Evolutionary conservation across 2,888 invertebrate genomes (phyloP).

Genomic region (Drosophila phalerata): DNA sequence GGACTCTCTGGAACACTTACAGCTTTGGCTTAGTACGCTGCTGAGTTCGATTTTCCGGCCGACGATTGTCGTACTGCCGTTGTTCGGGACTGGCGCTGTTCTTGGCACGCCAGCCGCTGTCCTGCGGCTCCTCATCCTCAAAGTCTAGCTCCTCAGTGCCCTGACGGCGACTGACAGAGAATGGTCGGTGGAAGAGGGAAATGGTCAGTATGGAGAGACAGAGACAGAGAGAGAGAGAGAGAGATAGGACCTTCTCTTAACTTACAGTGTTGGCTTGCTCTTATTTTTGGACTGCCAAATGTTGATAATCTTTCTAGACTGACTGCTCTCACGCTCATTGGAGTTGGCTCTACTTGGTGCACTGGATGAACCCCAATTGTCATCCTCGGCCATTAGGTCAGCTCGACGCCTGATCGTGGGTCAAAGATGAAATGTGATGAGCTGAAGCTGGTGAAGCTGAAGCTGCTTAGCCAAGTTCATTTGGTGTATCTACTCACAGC

Average conservation of each 20-base stretch:
- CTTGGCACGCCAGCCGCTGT: slow-evolving; percentile 65
- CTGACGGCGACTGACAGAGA: slow-evolving; percentile 68
- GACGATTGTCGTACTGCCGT: slow-evolving; percentile 46
- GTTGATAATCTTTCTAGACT: slow-evolving; percentile 69
- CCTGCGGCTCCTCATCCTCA: slow-evolving; percentile 61
- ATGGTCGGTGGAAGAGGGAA: neutral
- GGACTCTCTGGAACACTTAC: slow-evolving; percentile 60
- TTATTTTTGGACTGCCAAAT: slow-evolving; percentile 69
- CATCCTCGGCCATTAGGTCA: slow-evolving; percentile 63
- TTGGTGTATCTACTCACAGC: slow-evolving; percentile 68
- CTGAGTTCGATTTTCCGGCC: slow-evolving; percentile 49
- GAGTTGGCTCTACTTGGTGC: slow-evolving; percentile 79
- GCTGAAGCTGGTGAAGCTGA: slow-evolving; percentile 33
- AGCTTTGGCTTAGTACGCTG: slow-evolving; percentile 69
- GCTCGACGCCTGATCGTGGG: slow-evolving; percentile 67
- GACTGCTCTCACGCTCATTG: slow-evolving; percentile 79
- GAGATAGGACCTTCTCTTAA: slow-evolving; percentile 26
- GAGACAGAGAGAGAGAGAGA: no score
- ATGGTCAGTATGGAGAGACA: neutral
- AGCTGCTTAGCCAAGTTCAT: slow-evolving; percentile 2
- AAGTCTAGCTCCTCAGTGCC: slow-evolving; percentile 79
- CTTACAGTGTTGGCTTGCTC: slow-evolving; percentile 70
- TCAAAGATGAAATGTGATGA: slow-evolving; percentile 45
- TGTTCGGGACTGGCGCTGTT: slow-evolving; percentile 62
- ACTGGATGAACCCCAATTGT: slow-evolving; percentile 82